Evolutionary conservation across 1,140 invertebrate genomes (phyloP).

Genomic region (Limonius californicus): DNA sequence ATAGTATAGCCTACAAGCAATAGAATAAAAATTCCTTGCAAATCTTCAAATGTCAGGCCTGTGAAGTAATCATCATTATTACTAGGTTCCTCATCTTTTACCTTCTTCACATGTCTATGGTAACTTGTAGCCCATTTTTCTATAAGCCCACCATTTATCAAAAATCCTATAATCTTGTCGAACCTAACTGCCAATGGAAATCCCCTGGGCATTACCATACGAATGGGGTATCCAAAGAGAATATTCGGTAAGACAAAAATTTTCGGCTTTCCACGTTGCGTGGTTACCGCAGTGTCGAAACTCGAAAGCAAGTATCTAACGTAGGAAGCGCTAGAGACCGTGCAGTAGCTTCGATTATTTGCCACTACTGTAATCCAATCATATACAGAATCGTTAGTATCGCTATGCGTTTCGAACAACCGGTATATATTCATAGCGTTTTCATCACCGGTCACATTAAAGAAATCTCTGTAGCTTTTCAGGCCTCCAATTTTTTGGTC

Average conservation of each 20-base stretch:
- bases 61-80: no score
- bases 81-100: no score
- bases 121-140: background rate
- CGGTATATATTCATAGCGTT: background rate
- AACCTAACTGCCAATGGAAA: background rate
- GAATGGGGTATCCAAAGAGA: background rate
- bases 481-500: slow-evolving; percentile 18
- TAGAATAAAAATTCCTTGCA: no score
- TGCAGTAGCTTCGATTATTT: background rate
- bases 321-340: background rate
- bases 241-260: slow-evolving; percentile 1
- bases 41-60: no score
- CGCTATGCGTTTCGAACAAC: background rate
- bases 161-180: background rate
- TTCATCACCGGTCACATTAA: slow-evolving; percentile 7
- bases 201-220: slow-evolving; percentile 11
- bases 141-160: slow-evolving; percentile 14
- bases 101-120: background rate
- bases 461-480: slow-evolving; percentile 14
- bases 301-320: slow-evolving; percentile 8
- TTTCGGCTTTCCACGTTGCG: background rate
- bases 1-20: no score
- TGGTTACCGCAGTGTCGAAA: background rate
- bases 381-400: slow-evolving; percentile 10
- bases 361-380: slow-evolving; percentile 5